These are phyloP conservation scores for Pogonus chalceus DNA, from an alignment of 1,140 invertebrate species.

Conservation along the genomic window DNA sequence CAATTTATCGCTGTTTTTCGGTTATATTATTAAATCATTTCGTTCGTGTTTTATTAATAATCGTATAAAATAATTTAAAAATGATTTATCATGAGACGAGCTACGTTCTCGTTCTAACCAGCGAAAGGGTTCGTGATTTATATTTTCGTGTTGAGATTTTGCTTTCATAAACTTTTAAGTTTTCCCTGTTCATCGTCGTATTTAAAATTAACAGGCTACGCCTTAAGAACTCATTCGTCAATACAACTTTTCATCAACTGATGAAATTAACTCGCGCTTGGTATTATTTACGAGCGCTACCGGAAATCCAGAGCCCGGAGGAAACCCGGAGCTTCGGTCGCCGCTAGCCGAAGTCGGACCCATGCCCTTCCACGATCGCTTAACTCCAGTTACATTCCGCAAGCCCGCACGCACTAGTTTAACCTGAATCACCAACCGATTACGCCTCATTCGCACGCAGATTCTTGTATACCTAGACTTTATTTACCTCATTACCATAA, in stretches of 20 bases:
- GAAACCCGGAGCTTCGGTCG: no score
- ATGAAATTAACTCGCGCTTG: not conserved
- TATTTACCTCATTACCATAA: no score
- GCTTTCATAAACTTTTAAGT: not conserved
- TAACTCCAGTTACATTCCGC: no score
- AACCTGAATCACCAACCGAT: no score
- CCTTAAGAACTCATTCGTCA: not conserved
- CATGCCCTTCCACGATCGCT: no score
- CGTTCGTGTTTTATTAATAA: not conserved
- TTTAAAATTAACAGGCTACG: not conserved
- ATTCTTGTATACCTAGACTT: no score
- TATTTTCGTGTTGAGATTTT: not conserved
- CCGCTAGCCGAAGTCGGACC: no score
- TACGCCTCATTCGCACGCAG: no score
- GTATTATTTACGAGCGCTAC: not conserved
- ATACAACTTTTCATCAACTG: slow-evolving; percentile 4
- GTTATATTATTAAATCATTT: not conserved
- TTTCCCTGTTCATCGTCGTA: not conserved
- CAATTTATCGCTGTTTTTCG: not conserved
- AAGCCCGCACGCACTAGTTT: no score
- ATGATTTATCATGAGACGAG: not conserved
- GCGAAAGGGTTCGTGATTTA: not conserved
- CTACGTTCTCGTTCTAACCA: not conserved
- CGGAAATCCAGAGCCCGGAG: no score
- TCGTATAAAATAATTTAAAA: not conserved